Conservation (phyloP, 2,113 vertebrate genomes). For the Notiomystis cincta region DNA sequence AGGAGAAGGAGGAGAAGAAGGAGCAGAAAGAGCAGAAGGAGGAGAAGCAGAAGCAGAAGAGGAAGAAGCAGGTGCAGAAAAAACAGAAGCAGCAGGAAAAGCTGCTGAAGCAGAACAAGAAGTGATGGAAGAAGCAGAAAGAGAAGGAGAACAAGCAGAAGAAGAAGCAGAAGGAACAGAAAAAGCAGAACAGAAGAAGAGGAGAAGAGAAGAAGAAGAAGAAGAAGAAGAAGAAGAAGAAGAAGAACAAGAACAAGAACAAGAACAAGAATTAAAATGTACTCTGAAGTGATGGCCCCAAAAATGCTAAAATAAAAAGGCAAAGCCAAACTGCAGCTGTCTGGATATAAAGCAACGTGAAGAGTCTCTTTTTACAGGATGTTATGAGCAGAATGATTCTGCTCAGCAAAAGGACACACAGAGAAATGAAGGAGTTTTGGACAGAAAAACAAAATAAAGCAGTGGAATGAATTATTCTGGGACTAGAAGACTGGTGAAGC, state of each 20-base stretch:
- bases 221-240: neutral
- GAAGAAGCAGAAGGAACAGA: neutral
- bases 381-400: neutral
- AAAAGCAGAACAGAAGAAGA: neutral
- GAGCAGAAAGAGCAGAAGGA: neutral
- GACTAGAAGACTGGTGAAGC: neutral
- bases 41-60: neutral
- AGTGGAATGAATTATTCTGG: neutral
- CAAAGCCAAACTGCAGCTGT: neutral
- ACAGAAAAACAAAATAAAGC: neutral
- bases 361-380: neutral
- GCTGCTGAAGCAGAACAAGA: neutral
- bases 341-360: neutral
- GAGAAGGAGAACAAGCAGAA: neutral
- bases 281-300: neutral
- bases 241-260: neutral
- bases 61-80: neutral
- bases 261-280: neutral
- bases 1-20: neutral
- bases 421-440: neutral
- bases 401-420: rapidly evolving
- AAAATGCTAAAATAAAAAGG: neutral
- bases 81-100: neutral
- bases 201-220: neutral
- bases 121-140: neutral